Percentiles rank a stretch among this genome's conserved stretches.
These are phyloP conservation scores for Lutjanus argentimaculatus DNA, from an alignment of 2,797 vertebrate genomes.

Conservation along the genomic window DNA sequence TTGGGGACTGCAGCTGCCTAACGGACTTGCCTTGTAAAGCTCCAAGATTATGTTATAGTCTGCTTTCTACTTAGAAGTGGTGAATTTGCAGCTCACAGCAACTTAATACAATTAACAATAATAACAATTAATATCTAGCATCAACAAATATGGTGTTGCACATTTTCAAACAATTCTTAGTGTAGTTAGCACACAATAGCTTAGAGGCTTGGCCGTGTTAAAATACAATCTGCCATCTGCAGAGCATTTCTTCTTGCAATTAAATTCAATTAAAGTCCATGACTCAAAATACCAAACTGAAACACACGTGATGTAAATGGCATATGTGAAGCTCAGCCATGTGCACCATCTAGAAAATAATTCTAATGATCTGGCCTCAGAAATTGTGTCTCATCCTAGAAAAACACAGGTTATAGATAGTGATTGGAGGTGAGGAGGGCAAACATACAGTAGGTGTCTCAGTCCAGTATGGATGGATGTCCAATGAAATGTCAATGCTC, in stretches of 20 bases:
- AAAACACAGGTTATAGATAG: constrained; percentile 15
- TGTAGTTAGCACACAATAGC: too few relatives aligned
- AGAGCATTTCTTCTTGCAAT: neutral
- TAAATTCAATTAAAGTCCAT: neutral
- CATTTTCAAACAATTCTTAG: too few relatives aligned
- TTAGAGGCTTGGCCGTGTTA: too few relatives aligned
- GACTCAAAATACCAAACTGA: neutral
- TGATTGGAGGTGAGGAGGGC: neutral
- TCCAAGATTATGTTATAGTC: too few relatives aligned
- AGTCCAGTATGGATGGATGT: constrained; percentile 5
- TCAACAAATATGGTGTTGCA: too few relatives aligned
- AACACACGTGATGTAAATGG: neutral
- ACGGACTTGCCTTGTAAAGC: too few relatives aligned
- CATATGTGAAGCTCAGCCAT: neutral
- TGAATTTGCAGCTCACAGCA: too few relatives aligned
- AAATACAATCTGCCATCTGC: neutral
- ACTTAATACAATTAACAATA: too few relatives aligned
- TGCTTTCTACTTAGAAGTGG: too few relatives aligned
- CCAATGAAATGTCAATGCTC: constrained; percentile 34
- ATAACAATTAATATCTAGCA: too few relatives aligned
- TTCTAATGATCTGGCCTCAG: neutral
- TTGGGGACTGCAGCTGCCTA: too few relatives aligned
- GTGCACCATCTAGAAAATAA: neutral
- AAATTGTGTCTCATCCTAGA: neutral
- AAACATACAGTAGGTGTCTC: neutral